Evolutionary conservation across 2,888 invertebrate genomes (phyloP).

Genomic region (Prosopocoilus inquinatus): DNA sequence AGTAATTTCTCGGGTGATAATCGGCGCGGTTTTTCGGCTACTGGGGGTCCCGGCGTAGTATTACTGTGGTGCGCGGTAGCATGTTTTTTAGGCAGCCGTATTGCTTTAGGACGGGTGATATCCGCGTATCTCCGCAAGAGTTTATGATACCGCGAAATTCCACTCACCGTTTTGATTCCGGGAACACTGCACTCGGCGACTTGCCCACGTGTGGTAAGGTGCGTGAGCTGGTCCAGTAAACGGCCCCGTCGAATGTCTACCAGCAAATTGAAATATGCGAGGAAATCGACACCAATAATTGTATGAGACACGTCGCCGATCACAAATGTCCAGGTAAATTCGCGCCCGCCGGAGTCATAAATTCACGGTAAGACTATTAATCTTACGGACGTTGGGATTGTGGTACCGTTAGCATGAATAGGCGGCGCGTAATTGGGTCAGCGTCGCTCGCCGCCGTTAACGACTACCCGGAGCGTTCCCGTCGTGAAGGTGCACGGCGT

Average conservation of each 20-base stretch:
- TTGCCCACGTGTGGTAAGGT: too few relatives aligned
- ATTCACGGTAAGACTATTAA: background rate
- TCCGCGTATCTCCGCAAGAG: background rate
- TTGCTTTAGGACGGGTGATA: background rate
- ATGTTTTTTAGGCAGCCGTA: background rate
- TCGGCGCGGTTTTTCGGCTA: constrained; percentile 30
- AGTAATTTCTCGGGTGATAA: constrained; percentile 31
- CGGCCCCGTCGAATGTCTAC: too few relatives aligned
- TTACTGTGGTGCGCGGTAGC: background rate
- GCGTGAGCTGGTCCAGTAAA: too few relatives aligned
- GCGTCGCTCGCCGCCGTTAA: too few relatives aligned
- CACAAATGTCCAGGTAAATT: constrained; percentile 5
- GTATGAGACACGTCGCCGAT: constrained; percentile 1
- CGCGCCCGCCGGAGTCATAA: constrained; percentile 7
- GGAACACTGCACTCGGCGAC: too few relatives aligned
- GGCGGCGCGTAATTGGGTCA: too few relatives aligned
- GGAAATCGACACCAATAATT: background rate
- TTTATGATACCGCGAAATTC: too few relatives aligned
- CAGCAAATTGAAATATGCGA: too few relatives aligned
- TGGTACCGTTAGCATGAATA: too few relatives aligned
- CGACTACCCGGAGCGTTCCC: too few relatives aligned
- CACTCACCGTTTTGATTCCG: too few relatives aligned
- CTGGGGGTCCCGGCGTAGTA: constrained; percentile 12
- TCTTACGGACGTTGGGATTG: too few relatives aligned
- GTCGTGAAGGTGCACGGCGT: background rate